A percentile compares a stretch with the other conserved stretches of the same genome.
phyloP scores from a whole-genome alignment of 2,797 vertebrate species.

The Acropternis orthonyx region DNA sequence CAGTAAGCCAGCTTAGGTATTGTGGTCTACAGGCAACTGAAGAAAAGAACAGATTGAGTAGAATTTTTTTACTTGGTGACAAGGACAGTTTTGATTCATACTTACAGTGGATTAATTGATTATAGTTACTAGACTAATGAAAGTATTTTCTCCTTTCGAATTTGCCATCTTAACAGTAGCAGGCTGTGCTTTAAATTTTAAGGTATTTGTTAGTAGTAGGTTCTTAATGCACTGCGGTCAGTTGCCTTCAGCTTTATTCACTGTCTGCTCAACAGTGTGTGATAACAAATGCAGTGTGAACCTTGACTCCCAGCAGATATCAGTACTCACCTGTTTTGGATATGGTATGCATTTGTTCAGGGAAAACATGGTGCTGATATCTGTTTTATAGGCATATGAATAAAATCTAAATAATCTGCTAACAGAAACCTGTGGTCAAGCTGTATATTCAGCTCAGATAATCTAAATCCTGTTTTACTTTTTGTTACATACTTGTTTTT shows the following conservation, averaged over 20 bases:
- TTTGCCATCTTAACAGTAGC: background rate
- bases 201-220: background rate
- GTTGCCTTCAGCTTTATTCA: background rate
- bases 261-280: background rate
- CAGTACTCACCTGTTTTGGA: background rate
- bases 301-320: background rate
- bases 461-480: background rate
- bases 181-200: background rate
- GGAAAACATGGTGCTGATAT: background rate
- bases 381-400: background rate
- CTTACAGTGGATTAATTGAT: background rate
- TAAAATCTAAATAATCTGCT: background rate
- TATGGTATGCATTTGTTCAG: background rate
- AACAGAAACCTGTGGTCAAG: background rate
- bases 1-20: background rate
- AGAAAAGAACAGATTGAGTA: background rate
- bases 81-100: background rate
- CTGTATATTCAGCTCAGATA: background rate
- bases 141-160: background rate
- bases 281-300: background rate
- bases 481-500: background rate
- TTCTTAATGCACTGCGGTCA: background rate
- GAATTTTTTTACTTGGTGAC: background rate
- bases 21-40: background rate
- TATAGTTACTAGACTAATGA: background rate